Percentiles rank a stretch among this genome's conserved stretches.
phyloP scores from a whole-genome alignment of 2,797 vertebrate genomes.

The Sebastiscus tertius region DNA sequence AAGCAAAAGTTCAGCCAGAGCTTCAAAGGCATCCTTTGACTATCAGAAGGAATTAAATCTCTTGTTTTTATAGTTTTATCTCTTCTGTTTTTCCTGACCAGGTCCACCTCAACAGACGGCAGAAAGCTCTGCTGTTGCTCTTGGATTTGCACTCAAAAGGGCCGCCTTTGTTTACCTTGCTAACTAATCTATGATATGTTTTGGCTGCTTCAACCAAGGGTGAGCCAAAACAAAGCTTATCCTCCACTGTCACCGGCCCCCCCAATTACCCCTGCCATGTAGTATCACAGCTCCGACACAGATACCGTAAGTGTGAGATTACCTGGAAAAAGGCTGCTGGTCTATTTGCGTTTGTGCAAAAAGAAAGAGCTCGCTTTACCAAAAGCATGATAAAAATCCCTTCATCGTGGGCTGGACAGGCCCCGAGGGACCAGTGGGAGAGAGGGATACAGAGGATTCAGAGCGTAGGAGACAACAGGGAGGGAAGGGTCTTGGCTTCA shows the following conservation, averaged over 20 bases:
- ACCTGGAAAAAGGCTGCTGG: constrained; percentile 40
- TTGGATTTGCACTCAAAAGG: constrained; percentile 44
- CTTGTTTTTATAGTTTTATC: constrained; percentile 5
- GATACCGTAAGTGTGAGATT: constrained; percentile 31
- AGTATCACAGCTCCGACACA: constrained; percentile 27
- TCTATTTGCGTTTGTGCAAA: constrained; percentile 40
- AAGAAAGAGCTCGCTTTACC: constrained; percentile 19
- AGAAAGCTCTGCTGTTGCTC: constrained; percentile 41
- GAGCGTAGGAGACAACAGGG: constrained; percentile 29
- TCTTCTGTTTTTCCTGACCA: neutral
- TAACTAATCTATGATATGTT: constrained; percentile 38
- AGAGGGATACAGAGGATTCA: constrained; percentile 33
- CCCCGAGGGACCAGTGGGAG: constrained; percentile 55
- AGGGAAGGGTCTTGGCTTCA: constrained; percentile 46
- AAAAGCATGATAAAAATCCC: constrained; percentile 56
- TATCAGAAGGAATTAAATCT: neutral
- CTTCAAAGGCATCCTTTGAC: constrained; percentile 12
- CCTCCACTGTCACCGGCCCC: neutral
- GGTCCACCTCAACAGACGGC: constrained; percentile 4
- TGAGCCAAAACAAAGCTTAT: constrained; percentile 33
- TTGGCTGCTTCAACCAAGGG: neutral
- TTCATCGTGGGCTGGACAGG: constrained; percentile 34
- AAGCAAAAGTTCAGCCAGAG: neutral
- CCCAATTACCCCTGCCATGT: neutral
- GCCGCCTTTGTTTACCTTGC: neutral